Evolutionary conservation across 2,888 invertebrate species (phyloP), one percentile per base, ranked within the genome.

Genomic region (Coenonympha arcania): DNA sequence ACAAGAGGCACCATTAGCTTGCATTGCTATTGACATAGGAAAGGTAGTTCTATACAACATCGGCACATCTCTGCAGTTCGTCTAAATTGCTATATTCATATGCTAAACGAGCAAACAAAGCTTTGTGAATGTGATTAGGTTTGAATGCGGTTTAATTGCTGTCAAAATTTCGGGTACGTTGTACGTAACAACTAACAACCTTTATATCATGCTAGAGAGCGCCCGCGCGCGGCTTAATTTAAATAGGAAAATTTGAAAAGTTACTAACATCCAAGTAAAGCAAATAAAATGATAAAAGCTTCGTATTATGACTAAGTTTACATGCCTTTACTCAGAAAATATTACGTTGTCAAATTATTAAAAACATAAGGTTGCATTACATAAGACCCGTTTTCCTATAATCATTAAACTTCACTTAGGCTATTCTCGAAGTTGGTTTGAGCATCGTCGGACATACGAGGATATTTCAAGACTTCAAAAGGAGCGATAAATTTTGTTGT

Each of bases 391-490:
- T 28, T 18, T 41, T 18, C 28, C 26, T 16, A 18, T 16, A 28
- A 41, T 6, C 6, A 11, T 26, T 28, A 6, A 3, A 41, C 11
- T 30, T 28, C 1, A 18, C 13, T n/a, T 18, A 40, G 19, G 8
- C 6, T 16, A 3, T 26, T 26, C 24, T 24, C n/a, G 9, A 26
- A 36, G 19, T 24, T 22, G 9, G 24, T 16, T 24, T 9, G 9
- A 24, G 6, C 9, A 24, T 19, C 39, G 9, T 26, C 41, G 13
- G 30, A 18, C 30, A 6, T 15, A 4, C 37, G 43, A 26, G 24
- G 41, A 6, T 58, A 56, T 56, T 54, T 58, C 47, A 47, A 45
- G 48, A 58, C 55, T 55, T 61, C 57, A 60, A 61, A 60, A 46
- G 54, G 18, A 34, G 31, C 37, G n/a, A 58, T 61, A 58, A 59